Evolutionary conservation across 2,113 vertebrate genomes (phyloP), one percentile per base, ranked within the genome.

Genomic region (Caranx melampygus): DNA sequence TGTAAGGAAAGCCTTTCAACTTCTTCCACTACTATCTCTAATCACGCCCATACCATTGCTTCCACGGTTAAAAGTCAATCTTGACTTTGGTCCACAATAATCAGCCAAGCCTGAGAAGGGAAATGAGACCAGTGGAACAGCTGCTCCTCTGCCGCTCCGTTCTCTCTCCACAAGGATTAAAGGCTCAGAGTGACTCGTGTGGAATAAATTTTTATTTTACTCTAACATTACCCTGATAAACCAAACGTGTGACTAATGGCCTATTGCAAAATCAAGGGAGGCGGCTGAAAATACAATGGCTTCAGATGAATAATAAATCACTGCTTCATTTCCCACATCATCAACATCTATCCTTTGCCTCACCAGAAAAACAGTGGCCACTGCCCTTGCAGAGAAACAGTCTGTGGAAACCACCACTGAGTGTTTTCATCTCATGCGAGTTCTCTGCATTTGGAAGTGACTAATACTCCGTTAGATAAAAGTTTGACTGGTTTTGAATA

Each of bases 381-480:
- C 64, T 72, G 66, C 52, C 54, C 67, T 69, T 18, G 55, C 75
- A 45, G 35, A 71, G 57, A 73, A 73, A 52, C 68, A 44, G 66
- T 66, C 69, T 71, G 61, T 65, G 57, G 61, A 81, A 78, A 45
- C n/a, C 26, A 57, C 11, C 3, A 15, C 57, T 42, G 45, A 66
- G n/a, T 71, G 73, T 78, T 81, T 63, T 65, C 72, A 64, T 79
- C 83, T 79, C 52, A 31, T 59, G 35, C 47, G 59, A 76, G 63
- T 55, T 75, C 51, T 73, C 33, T 81, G 59, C 62, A 58, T 86
- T 87, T 70, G 37, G 34, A 59, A 84, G 76, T 75, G 72, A 78
- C 66, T 86, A 86, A 92, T 86, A 84, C 79, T 82, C 82, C 67
- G 65, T 83, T 75, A 88, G 85, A 93, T 92, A 84, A 91, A 88